These are phyloP conservation scores for Oreochromis grahami DNA, from an alignment of 2,797 vertebrate genomes.

Conservation along the genomic window DNA sequence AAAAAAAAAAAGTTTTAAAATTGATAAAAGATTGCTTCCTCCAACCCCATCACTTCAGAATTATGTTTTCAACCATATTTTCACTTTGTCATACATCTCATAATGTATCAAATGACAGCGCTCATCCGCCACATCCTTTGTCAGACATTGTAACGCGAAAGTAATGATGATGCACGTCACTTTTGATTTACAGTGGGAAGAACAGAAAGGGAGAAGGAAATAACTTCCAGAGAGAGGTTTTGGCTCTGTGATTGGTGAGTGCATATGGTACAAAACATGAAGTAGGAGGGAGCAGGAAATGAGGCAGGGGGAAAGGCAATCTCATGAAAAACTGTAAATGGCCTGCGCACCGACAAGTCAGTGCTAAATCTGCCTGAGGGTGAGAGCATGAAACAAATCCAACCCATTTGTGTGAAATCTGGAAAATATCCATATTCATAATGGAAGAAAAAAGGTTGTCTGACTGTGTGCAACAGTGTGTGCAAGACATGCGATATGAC, in stretches of 20 bases:
- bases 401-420: slow-evolving; percentile 26
- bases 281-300: slow-evolving; percentile 1
- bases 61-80: neutral
- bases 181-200: neutral
- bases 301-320: slow-evolving; percentile 27
- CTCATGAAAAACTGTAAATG: slow-evolving; percentile 8
- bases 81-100: neutral
- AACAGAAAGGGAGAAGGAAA: neutral
- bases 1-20: neutral
- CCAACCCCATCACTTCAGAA: neutral
- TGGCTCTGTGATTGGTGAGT: neutral
- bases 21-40: neutral
- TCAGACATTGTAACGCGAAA: neutral
- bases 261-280: slow-evolving; percentile 7
- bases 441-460: neutral
- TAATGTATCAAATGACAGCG: neutral
- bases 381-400: slow-evolving; percentile 35
- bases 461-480: slow-evolving; percentile 11
- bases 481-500: neutral
- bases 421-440: slow-evolving; percentile 53
- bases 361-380: slow-evolving; percentile 10
- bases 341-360: neutral
- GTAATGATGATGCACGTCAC: neutral
- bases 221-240: neutral
- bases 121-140: neutral